Evolutionary conservation across 1,140 invertebrate species (phyloP).

Genomic region (Propsilocerus akamusi): DNA sequence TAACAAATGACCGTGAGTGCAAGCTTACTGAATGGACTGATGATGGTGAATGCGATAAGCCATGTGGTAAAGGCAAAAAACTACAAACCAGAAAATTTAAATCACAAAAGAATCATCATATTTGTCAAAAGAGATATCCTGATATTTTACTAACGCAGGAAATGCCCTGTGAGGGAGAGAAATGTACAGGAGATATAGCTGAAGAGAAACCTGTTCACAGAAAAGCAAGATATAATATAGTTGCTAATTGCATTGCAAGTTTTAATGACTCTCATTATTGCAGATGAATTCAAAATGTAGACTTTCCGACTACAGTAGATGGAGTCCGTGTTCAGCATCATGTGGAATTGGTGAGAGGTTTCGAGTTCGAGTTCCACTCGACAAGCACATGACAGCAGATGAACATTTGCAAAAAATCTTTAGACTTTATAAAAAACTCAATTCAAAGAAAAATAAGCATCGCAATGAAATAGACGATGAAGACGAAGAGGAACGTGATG

Average conservation of each 20-base stretch:
- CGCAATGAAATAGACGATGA: background rate
- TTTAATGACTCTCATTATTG: too few relatives aligned
- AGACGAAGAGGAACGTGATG: background rate
- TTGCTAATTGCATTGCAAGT: too few relatives aligned
- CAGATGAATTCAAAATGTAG: too few relatives aligned
- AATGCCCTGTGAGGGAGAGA: conserved; percentile 13
- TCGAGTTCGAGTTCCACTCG: conserved; percentile 12
- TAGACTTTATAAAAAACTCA: conserved; percentile 9
- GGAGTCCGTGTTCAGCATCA: conserved; percentile 51
- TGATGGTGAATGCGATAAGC: conserved; percentile 8
- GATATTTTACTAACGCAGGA: too few relatives aligned
- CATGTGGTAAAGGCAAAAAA: too few relatives aligned
- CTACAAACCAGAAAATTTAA: too few relatives aligned
- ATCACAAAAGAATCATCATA: too few relatives aligned
- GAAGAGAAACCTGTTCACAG: too few relatives aligned
- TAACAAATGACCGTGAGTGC: background rate
- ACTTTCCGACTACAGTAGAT: conserved; percentile 49
- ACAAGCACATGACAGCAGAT: conserved; percentile 6
- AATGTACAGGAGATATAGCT: conserved; percentile 18
- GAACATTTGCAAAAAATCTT: background rate
- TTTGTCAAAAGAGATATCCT: too few relatives aligned
- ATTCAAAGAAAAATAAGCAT: conserved; percentile 8
- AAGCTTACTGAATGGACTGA: background rate
- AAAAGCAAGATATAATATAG: too few relatives aligned
- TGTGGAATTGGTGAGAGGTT: conserved; percentile 28